Conservation (phyloP, 2,797 vertebrate species). For the Phrynocephalus vlangalii region DNA sequence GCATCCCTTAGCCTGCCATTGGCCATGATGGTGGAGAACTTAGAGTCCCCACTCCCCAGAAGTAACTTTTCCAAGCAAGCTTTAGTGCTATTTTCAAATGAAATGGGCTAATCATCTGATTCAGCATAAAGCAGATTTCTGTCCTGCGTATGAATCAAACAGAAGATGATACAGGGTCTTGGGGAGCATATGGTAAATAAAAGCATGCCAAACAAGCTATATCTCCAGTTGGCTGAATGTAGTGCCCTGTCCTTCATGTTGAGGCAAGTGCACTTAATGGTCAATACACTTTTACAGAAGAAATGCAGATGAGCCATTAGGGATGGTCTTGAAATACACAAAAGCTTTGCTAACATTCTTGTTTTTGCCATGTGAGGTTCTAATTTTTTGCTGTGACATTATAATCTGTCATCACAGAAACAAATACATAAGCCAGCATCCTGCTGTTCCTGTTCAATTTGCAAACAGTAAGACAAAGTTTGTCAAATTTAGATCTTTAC, state of each 20-base stretch:
- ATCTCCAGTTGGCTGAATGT: background rate
- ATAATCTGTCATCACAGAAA: constrained; percentile 62
- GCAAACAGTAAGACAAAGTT: constrained; percentile 72
- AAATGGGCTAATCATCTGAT: background rate
- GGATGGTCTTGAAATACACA: constrained; percentile 29
- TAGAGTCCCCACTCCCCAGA: no score
- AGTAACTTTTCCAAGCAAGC: no score
- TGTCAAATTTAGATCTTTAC: constrained; percentile 72
- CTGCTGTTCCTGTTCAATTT: constrained; percentile 72
- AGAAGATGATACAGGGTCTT: background rate
- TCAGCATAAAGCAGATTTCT: background rate
- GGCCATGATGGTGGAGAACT: no score
- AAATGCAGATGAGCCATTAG: background rate
- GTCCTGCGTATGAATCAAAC: background rate
- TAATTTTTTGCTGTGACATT: constrained; percentile 53
- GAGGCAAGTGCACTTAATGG: background rate
- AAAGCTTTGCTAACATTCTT: constrained; percentile 31
- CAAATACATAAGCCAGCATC: constrained; percentile 55
- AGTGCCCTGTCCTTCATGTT: background rate
- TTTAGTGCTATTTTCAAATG: background rate
- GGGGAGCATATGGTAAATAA: background rate
- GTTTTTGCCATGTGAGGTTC: constrained; percentile 39
- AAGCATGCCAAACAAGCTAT: background rate
- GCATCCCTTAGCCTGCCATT: no score
- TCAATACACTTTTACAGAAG: background rate